A percentile compares a stretch with the other conserved stretches of the same genome.
These are phyloP conservation scores for Zenarchopterus dispar DNA, from an alignment of 2,797 vertebrate species.

Conservation along the genomic window DNA sequence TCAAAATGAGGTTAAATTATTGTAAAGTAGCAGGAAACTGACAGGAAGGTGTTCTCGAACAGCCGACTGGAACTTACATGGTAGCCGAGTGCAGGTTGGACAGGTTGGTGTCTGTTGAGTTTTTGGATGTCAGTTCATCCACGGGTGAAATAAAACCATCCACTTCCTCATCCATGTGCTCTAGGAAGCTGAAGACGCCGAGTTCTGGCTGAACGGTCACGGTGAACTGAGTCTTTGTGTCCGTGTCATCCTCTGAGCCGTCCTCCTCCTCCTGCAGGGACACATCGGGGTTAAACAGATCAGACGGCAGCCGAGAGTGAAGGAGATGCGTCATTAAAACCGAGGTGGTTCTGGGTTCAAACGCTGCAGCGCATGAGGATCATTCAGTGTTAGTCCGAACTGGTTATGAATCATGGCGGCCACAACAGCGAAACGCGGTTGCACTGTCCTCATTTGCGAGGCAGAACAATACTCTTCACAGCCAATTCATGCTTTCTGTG, in stretches of 20 bases:
- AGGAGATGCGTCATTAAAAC: too few species aligned
- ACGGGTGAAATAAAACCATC: constrained; percentile 95
- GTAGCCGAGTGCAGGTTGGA: constrained; percentile 96
- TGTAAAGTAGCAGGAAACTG: neutral
- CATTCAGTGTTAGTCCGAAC: constrained; percentile 63
- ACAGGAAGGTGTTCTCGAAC: neutral
- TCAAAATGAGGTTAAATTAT: neutral
- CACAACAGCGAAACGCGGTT: constrained; percentile 9
- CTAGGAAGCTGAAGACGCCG: constrained; percentile 86
- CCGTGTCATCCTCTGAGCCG: constrained; percentile 90
- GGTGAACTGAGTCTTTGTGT: constrained; percentile 81
- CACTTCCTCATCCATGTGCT: constrained; percentile 90
- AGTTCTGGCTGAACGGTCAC: constrained; percentile 86
- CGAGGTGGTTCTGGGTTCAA: constrained; percentile 16
- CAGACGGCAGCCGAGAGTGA: neutral
- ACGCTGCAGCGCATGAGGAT: constrained; percentile 26
- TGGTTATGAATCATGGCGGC: constrained; percentile 41
- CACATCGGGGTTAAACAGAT: neutral
- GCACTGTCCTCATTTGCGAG: constrained; percentile 18
- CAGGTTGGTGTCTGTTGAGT: constrained; percentile 89
- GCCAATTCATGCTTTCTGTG: neutral
- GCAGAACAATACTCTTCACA: constrained; percentile 20
- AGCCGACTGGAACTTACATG: constrained; percentile 77
- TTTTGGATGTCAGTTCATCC: constrained; percentile 90
- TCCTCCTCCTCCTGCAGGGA: constrained; percentile 90